Evolutionary conservation across 2,113 vertebrate genomes (phyloP).

Genomic region (Trichomycterus rosablanca): DNA sequence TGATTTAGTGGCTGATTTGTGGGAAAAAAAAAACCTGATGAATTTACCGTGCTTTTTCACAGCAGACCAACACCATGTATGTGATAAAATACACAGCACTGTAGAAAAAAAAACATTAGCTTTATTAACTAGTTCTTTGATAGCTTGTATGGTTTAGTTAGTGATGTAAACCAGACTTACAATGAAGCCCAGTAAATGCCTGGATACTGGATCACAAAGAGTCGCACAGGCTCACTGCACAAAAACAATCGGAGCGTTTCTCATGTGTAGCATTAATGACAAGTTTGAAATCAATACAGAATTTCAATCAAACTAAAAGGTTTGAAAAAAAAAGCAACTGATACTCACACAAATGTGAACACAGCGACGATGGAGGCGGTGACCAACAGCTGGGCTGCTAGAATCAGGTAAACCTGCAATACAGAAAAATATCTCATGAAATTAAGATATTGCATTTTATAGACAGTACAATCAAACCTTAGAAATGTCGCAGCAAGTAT

Average conservation of each 20-base stretch:
- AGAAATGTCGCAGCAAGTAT: no score
- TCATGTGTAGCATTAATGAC: no score
- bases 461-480: no score
- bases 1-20: not conserved
- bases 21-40: not conserved
- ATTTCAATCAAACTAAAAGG: not conserved
- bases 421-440: no score
- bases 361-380: slow-evolving; percentile 78
- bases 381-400: slow-evolving; percentile 79
- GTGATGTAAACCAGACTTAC: slow-evolving; percentile 79
- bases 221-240: slow-evolving; percentile 65
- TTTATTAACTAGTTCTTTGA: not conserved
- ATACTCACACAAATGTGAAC: slow-evolving; percentile 79
- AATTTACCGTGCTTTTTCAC: slow-evolving; percentile 84
- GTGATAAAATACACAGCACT: slow-evolving; percentile 82
- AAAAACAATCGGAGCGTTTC: not conserved
- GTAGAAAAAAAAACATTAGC: slow-evolving; percentile 37
- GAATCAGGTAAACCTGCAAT: slow-evolving; percentile 86
- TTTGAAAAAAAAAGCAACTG: not conserved
- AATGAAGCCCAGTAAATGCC: slow-evolving; percentile 81
- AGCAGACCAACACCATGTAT: slow-evolving; percentile 82
- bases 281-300: no score
- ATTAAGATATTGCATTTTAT: no score
- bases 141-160: not conserved
- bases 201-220: slow-evolving; percentile 67